A percentile compares a stretch with the other conserved stretches of the same genome.
These are phyloP conservation scores for Stegodyphus dumicola DNA, from an alignment of 1,140 invertebrate species.

Conservation along the genomic window DNA sequence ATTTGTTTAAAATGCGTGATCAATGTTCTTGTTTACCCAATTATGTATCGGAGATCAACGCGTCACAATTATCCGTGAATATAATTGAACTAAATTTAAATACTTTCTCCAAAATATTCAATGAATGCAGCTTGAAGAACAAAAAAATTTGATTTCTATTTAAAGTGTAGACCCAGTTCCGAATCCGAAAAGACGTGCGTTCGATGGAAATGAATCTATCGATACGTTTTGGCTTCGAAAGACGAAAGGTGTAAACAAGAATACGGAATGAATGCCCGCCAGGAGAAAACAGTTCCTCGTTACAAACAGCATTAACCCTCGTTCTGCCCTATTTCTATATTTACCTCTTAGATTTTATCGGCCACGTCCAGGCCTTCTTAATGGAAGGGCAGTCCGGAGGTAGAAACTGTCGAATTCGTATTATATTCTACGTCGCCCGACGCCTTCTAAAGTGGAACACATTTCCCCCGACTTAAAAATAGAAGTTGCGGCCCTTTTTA, in stretches of 20 bases:
- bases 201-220: no score
- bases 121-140: background rate
- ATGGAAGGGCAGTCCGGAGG: background rate
- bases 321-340: constrained; percentile 26
- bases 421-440: background rate
- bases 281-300: background rate
- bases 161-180: no score
- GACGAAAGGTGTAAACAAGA: no score
- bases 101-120: no score
- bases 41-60: no score
- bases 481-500: background rate
- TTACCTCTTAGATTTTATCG: background rate
- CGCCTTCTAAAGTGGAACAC: constrained; percentile 9
- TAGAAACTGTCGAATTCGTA: background rate
- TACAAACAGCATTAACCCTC: constrained; percentile 8
- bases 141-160: background rate
- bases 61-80: no score
- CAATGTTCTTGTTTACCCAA: no score
- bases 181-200: no score
- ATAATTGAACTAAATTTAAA: no score
- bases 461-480: constrained; percentile 5
- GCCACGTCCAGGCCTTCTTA: background rate
- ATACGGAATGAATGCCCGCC: background rate
- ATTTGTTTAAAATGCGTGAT: no score
- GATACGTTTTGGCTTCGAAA: no score